Conservation (phyloP, 2,888 invertebrate species). For the Ethmia dodecea region DNA sequence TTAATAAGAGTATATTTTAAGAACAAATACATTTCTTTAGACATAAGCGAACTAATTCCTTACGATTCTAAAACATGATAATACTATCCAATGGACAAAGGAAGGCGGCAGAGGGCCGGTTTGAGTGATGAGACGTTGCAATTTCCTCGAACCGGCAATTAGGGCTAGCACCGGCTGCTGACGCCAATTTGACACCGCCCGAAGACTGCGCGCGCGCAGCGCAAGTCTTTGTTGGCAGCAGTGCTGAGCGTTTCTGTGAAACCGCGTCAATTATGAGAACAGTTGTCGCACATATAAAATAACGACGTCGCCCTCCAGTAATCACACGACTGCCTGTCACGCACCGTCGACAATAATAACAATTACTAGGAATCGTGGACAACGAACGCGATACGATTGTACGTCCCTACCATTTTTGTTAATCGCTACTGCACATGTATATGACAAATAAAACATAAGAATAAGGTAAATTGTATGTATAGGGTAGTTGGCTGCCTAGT, state of each 20-base stretch:
- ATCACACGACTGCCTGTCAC: constrained; percentile 56
- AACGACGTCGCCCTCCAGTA: constrained; percentile 40
- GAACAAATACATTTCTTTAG: too few relatives aligned
- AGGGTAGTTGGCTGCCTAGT: too few relatives aligned
- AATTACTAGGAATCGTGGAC: constrained; percentile 40
- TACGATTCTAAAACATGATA: too few relatives aligned
- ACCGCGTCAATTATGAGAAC: constrained; percentile 49
- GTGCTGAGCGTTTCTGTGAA: constrained; percentile 46
- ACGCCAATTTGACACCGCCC: constrained; percentile 36
- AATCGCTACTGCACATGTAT: background rate
- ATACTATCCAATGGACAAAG: too few relatives aligned
- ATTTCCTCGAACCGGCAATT: constrained; percentile 37
- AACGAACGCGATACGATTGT: constrained; percentile 8
- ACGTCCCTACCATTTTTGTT: constrained; percentile 6
- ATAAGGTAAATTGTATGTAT: too few relatives aligned
- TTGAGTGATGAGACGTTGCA: constrained; percentile 29
- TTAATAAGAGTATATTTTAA: too few relatives aligned
- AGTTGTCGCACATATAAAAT: constrained; percentile 40
- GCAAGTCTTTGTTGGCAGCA: constrained; percentile 20
- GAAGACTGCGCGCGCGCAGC: constrained; percentile 18
- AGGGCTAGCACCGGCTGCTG: constrained; percentile 31
- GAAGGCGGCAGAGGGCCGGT: too few relatives aligned
- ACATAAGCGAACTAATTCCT: too few relatives aligned
- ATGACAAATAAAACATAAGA: background rate
- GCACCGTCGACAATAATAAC: constrained; percentile 55